Percentiles rank a stretch among this genome's conserved stretches.
Conservation (phyloP, 1,140 invertebrate species). For the Brachionus asplanchnoidis region DNA sequence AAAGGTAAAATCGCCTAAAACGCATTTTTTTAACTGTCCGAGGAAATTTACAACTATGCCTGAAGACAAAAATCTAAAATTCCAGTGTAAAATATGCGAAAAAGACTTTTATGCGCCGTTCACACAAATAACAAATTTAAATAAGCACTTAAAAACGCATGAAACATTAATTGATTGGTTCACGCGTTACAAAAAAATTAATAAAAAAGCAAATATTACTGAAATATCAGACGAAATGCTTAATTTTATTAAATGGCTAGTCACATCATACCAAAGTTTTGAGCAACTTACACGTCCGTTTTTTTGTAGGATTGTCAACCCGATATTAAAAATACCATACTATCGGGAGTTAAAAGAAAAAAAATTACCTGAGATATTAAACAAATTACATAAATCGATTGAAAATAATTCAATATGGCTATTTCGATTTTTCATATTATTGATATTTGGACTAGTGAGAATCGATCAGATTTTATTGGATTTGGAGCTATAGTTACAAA, state of each 20-base stretch:
- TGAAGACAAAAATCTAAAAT: not conserved
- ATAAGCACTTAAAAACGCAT: not conserved
- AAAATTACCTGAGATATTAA: not conserved
- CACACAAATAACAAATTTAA: not conserved
- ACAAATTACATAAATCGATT: not conserved
- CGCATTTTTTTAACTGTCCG: not conserved
- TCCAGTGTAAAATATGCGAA: constrained; percentile 1
- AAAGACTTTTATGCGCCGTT: not conserved
- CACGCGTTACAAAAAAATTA: not conserved
- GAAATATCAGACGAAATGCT: not conserved
- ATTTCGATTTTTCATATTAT: not conserved
- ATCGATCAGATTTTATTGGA: not conserved
- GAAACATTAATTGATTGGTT: not conserved
- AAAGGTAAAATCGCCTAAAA: not conserved
- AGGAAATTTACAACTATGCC: not conserved
- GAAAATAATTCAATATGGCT: not conserved
- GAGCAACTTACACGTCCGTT: not conserved
- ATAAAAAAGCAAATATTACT: not conserved
- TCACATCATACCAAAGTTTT: not conserved
- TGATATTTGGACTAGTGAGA: not conserved
- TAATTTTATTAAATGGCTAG: constrained; percentile 10
- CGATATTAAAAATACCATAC: not conserved
- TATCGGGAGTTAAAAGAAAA: not conserved
- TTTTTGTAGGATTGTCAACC: not conserved
- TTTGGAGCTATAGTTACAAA: not conserved